Base-by-base conservation (phyloP, 37 sponge, comb jelly and placozoan species). In the Agelas oroides region DNA sequence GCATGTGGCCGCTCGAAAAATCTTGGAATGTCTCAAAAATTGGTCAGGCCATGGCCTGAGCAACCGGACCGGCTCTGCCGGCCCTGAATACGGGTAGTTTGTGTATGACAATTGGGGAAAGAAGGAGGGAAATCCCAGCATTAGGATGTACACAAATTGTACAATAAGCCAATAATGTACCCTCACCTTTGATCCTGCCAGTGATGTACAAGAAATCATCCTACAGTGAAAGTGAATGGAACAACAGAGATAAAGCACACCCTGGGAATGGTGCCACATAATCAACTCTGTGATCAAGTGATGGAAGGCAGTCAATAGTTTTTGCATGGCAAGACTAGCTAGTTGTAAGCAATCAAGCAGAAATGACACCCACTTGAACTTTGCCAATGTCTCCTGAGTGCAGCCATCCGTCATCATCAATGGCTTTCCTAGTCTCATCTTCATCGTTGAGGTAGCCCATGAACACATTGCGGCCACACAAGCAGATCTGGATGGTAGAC, bases 391-490 rank as follows among this genome's bases (percentile, higher is more conserved):
- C 97, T 28, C 96, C 97, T 32, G 91, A 86, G 71, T 97, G 97
- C 37, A 97, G 86, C 97, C 97, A 97, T 34, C 97, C 92, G 18
- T 95, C 89, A 38, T 86, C 68, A 75, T 97, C 97, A 58, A 97
- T 79, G 59, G 96, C 73, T 28, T 92, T 88, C 34, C 59, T 71
- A 1, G 97, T 95, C 86, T 97, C 95, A 71, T 92, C 95, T 60
- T 89, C 93, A 56, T 92, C 80, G 30, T 86, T 86, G 35, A 92
- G 88, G 59, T 97, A 97, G 14, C 97, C 97, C 97, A 97, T 97
- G 83, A 97, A 95, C 59, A 97, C 89, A 77, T 97, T 78, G 17
- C 97, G 88, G 27, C 96, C 97, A 69, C 67, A 53, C 71, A 63
- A 86, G 37, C 90, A 82, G 0, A 97, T 69, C 97, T 97, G 46